Evolutionary conservation across 2,888 invertebrate species (phyloP), one percentile per base, ranked within the genome.

Genomic region (Drosophila emarginata): DNA sequence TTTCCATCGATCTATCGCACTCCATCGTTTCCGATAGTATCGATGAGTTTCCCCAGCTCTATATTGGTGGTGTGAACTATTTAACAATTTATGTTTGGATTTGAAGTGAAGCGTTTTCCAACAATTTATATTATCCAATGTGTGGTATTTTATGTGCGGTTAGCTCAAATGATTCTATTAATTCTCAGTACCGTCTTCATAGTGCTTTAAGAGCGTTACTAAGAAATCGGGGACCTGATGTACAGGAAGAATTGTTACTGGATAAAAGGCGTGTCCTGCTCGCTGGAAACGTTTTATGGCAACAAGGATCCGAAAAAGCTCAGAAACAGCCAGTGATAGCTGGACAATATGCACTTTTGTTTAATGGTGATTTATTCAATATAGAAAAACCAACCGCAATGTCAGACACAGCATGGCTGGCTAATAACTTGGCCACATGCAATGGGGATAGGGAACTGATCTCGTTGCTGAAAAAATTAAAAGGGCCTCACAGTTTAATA

Each of bases 361-460:
- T 96, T 93, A 98, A 98, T 93, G 98, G 98, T 28, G 98, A 99
- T 92, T 94, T 97, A 76, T 98, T 96, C 92, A 63, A 67, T 23
- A 23, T 54, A 1, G 5, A 59, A 7, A 89, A 92, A 32, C 91
- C 92, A 89, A 76, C 89, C 15, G 75, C 59, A 39, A 70, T 78
- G 23, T 68, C 86, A 0, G 84, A 84, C 56, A 86, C 77, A 14
- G 50, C 60, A 1, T 84, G 81, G 84, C 51, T 84, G 11, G 66
- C 77, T 23, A 9, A 58, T 0, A 32, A 64, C 57, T 64, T 94
- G 3, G 64, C 74, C 0, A 26, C 68, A 36, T 87, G 90, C 54
- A 18, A 86, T 67, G 68, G 71, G 28, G 89, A 91, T 7, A 64
- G 78, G 40, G 78, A 89, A 45, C 67, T 92, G 5, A 45, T 90